Percentiles rank a stretch among this genome's conserved stretches.
phyloP scores from a whole-genome alignment of 2,888 invertebrate species.

The Acanthopleura granulata region DNA sequence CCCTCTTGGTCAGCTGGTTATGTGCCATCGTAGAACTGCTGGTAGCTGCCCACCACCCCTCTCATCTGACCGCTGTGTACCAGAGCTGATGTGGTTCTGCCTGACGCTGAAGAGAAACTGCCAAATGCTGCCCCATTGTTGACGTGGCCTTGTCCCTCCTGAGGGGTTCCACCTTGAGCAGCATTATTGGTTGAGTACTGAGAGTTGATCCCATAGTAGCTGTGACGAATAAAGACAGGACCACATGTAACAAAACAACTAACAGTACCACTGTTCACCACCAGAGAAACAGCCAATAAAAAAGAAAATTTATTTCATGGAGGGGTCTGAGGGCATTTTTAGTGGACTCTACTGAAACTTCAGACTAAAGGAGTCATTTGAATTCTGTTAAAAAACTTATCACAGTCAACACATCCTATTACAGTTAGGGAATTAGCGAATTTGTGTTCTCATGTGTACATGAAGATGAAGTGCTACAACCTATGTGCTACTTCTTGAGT shows the following conservation, averaged over 20 bases:
- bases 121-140: neutral
- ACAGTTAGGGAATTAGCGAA: no score
- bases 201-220: neutral
- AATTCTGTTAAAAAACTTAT: no score
- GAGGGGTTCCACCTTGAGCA: neutral
- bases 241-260: neutral
- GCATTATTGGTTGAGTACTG: neutral
- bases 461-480: no score
- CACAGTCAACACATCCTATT: no score
- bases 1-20: neutral
- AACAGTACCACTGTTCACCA: no score
- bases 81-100: slow-evolving; percentile 4
- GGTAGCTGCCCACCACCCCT: slow-evolving; percentile 5
- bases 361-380: no score
- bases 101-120: neutral
- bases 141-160: neutral
- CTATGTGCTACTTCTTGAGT: no score
- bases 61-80: slow-evolving; percentile 13
- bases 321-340: no score
- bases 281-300: no score
- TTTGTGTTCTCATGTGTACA: no score
- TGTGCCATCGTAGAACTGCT: slow-evolving; percentile 18
- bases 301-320: no score
- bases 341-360: no score
- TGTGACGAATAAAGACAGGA: neutral